Base-by-base conservation (phyloP, 1,140 invertebrate species). In the Leptinotarsa undecemlineata region DNA sequence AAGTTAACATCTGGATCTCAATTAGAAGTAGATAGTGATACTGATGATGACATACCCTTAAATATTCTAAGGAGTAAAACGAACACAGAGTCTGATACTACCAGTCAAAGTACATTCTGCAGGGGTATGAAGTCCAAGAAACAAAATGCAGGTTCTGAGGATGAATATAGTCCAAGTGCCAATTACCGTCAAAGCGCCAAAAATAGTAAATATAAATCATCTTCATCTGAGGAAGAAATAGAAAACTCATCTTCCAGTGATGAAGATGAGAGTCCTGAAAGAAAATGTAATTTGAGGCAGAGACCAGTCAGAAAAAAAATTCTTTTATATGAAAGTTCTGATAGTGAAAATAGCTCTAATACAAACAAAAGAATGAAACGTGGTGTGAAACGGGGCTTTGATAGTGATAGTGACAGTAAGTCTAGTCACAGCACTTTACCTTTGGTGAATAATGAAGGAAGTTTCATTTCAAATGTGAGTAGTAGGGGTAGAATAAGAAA, bases 401-500 rank as follows among this genome's bases (percentile, higher is more conserved):
- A 79, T 3, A 85, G 84, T 19, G 80, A 76, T 8, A 73, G 68
- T 33, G 70, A 70, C 19, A 57, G 33, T 17, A 57, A 71, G 48
- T 60, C 69, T 15, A 70, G 60, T 33, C 66, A 26, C n/a, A 33
- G 8, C 17, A 20, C 67, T 1, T 5, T 69, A 63, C 20, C 51
- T n/a, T 63, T 61, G 48, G 21, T 71, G 51, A 80, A 74, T 74
- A 80, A 48, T 67, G 73, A 57, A 19, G 77, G 66, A 71, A 75
- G 83, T 84, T 85, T 80, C 85, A 87, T 74, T 80, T 89, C 80
- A 88, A 88, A 89, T 86, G 87, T 94, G 48, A 96, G 95, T 84
- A 96, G 94, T 81, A 88, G 95, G 48, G 95, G 95, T 6, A 88
- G 95, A 51, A 89, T 96, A 57, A 89, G 95, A 33, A 94, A 92